Conservation (phyloP, 2,888 invertebrate species). For the Amblyteles armatorius region DNA sequence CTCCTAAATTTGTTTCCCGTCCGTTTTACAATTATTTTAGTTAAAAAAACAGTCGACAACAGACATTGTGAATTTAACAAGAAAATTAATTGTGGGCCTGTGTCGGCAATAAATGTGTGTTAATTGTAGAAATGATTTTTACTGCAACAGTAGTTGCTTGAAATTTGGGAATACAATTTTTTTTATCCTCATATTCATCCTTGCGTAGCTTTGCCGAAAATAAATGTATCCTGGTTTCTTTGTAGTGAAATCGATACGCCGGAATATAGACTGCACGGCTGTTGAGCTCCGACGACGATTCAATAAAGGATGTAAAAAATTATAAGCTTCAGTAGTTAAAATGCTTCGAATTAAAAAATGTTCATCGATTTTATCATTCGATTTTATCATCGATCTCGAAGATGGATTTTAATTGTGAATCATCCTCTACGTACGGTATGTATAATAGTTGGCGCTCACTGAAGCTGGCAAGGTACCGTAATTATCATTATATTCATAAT, state of each 20-base stretch:
- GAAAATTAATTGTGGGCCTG: too few relatives aligned
- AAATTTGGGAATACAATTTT: background rate
- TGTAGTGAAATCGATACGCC: background rate
- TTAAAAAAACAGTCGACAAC: too few relatives aligned
- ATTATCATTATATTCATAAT: constrained; percentile 56
- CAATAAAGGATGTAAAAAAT: too few relatives aligned
- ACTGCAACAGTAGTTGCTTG: background rate
- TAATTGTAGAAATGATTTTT: background rate
- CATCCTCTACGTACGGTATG: background rate
- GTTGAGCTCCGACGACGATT: too few relatives aligned
- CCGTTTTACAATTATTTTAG: too few relatives aligned
- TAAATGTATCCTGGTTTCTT: background rate
- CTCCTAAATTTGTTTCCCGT: too few relatives aligned
- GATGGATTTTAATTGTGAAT: constrained; percentile 44
- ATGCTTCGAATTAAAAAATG: too few relatives aligned
- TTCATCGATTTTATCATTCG: background rate
- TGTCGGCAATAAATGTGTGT: too few relatives aligned
- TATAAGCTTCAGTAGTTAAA: too few relatives aligned
- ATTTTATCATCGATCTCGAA: background rate
- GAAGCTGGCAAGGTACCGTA: constrained; percentile 47
- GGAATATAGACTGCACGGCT: too few relatives aligned
- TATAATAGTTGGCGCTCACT: constrained; percentile 15
- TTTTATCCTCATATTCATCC: background rate
- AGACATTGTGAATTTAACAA: too few relatives aligned
- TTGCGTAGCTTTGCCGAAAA: background rate